Evolutionary conservation across 2,113 vertebrate species (phyloP), one percentile per base, ranked within the genome.

Genomic region (Puma concolor): DNA sequence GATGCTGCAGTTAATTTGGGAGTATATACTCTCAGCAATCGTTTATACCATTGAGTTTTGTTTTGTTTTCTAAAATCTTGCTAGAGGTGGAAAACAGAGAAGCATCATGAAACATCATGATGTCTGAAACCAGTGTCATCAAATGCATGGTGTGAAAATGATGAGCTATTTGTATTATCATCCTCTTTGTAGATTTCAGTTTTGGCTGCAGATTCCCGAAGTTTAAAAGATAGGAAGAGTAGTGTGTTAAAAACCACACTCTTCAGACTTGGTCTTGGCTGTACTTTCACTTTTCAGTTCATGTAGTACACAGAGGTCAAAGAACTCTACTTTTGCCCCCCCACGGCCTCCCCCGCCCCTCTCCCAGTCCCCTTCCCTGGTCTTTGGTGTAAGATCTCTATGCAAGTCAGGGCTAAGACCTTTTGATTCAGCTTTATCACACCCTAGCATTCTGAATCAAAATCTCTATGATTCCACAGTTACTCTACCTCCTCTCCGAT

Each of bases 31-130:
- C 41, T 83, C 36, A n/a, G 85, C 14, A 72, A 38, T 14, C 38
- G 25, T 88, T 92, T 66, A 13, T 87, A 72, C 33, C 7, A 50
- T 57, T 91, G 41, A 57, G 44, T 79, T 63, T 36, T 48, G 27
- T 44, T 44, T 17, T 29, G 71, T 84, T 94, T 57, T 69, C 27
- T 94, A 81, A 90, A 89, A 83, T 79, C 54, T 93, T 96, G n/a
- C 29, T 85, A 57, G 41, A 89, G 16, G 5, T 94, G 63, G 57
- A 88, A 93, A 85, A 86, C 7, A 95, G 80, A 87, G 38, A 94
- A 88, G 60, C 52, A 79, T 2, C 9, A 27, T 23, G 10, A 72
- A 91, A 60, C 60, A 79, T 2, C 9, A 23, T 23, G 9, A 72
- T 79, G 33, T 85, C 44, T 91, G 6, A 50, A 33, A 93, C 44